Percentiles rank a stretch among this genome's conserved stretches.
These are phyloP conservation scores for Nomada ferruginata DNA, from an alignment of 2,888 invertebrate species.

Conservation along the genomic window DNA sequence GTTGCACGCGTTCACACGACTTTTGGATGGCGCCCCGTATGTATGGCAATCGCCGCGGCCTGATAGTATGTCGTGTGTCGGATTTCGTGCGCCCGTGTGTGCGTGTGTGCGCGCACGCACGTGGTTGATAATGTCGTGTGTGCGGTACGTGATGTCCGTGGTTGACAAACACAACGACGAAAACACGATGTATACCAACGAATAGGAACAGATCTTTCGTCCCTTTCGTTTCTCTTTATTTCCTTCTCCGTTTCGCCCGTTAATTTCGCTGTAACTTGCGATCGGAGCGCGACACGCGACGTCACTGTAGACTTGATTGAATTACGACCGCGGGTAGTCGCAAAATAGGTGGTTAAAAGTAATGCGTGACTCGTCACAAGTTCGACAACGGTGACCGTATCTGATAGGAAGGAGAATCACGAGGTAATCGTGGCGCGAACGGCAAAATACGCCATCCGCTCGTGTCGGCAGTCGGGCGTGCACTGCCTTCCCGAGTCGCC, in stretches of 20 bases:
- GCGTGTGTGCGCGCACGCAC: constrained; percentile 45
- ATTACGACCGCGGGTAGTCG: constrained; percentile 34
- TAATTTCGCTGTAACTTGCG: constrained; percentile 5
- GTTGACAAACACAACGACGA: constrained; percentile 24
- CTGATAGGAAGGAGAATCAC: constrained; percentile 74
- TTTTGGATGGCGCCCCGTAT: constrained; percentile 56
- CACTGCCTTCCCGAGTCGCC: constrained; percentile 78
- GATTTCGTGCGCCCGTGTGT: constrained; percentile 22
- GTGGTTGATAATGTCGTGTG: constrained; percentile 33
- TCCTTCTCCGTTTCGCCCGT: constrained; percentile 24
- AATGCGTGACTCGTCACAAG: constrained; percentile 68
- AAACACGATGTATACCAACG: constrained; percentile 15
- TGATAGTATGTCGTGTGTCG: constrained; percentile 26
- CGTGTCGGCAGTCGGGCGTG: constrained; percentile 84
- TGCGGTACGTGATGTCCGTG: constrained; percentile 23
- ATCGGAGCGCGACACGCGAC: constrained; percentile 39
- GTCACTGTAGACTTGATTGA: constrained; percentile 20
- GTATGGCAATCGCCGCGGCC: constrained; percentile 35
- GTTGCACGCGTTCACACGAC: constrained; percentile 56
- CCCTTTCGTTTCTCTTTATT: constrained; percentile 5
- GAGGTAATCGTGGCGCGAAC: constrained; percentile 72
- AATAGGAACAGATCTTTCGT: constrained; percentile 4
- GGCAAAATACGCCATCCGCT: constrained; percentile 80
- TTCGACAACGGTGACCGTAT: constrained; percentile 63
- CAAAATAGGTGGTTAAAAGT: constrained; percentile 36